Percentiles rank a stretch among this genome's conserved stretches.
Evolutionary conservation across 2,888 invertebrate genomes (phyloP).

Genomic region (Notocelia uddmanniana): DNA sequence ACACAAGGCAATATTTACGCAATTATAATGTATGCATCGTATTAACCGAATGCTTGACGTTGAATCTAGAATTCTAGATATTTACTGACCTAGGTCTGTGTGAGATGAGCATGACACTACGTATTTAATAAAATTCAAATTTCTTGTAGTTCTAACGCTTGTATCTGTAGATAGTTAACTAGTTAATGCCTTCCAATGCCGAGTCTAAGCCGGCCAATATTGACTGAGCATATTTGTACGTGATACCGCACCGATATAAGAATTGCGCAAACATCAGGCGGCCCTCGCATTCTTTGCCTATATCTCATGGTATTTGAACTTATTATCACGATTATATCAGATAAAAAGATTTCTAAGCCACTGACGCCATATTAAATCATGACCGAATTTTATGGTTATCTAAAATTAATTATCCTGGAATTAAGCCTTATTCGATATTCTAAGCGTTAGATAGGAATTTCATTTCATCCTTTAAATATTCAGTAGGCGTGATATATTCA

Average conservation of each 20-base stretch:
- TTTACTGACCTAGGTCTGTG: conserved; percentile 36
- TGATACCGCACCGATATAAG: conserved; percentile 38
- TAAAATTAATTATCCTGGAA: neutral
- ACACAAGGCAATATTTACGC: conserved; percentile 47
- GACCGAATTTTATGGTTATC: neutral
- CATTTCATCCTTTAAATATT: conserved; percentile 23
- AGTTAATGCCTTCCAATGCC: conserved; percentile 40
- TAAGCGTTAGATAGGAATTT: neutral
- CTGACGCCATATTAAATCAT: neutral
- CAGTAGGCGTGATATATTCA: conserved; percentile 8
- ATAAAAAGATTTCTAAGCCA: conserved; percentile 6
- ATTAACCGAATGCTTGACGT: conserved; percentile 52
- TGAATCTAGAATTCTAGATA: conserved; percentile 47
- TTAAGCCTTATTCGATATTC: neutral
- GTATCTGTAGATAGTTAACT: conserved; percentile 41
- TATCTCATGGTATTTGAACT: conserved; percentile 30
- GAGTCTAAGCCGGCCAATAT: conserved; percentile 32
- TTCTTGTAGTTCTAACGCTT: conserved; percentile 40
- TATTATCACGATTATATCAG: conserved; percentile 20
- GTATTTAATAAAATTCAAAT: conserved; percentile 6
- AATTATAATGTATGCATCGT: conserved; percentile 54
- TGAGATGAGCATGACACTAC: conserved; percentile 36
- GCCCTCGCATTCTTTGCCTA: conserved; percentile 38
- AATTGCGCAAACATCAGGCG: conserved; percentile 21
- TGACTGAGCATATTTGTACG: conserved; percentile 43